These are phyloP conservation scores for Drosophila emarginata DNA, from an alignment of 2,888 invertebrate genomes.

Conservation along the genomic window DNA sequence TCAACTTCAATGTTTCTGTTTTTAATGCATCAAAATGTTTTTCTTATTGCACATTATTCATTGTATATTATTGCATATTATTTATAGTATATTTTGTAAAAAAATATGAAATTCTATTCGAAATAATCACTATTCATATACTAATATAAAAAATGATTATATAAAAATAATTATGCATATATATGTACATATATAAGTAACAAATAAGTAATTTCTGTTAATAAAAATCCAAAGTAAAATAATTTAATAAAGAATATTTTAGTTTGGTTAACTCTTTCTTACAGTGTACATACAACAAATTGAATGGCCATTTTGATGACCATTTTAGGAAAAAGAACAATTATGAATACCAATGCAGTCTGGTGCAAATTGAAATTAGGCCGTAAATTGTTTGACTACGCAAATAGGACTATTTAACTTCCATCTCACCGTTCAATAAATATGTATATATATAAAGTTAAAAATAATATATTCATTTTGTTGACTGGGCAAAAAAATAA, in stretches of 20 bases:
- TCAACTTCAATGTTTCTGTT: not conserved
- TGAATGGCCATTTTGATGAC: not conserved
- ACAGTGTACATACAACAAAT: not conserved
- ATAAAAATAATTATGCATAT: no score
- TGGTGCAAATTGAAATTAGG: not conserved
- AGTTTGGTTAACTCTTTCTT: no score
- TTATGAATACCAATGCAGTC: not conserved
- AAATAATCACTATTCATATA: no score
- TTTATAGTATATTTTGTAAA: no score
- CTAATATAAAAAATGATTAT: no score
- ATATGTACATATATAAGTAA: no score
- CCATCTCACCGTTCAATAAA: not conserved
- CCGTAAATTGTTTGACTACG: not conserved
- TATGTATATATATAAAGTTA: not conserved
- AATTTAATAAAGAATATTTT: no score
- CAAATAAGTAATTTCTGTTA: no score
- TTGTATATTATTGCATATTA: no score
- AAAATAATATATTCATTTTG: not conserved
- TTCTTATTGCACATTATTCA: not conserved
- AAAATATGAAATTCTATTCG: no score
- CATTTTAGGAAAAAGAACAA: not conserved
- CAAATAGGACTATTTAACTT: not conserved
- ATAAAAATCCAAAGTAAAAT: no score
- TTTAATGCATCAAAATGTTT: no score
- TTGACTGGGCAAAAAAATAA: slow-evolving; percentile 2